Evolutionary conservation across 2,113 vertebrate genomes (phyloP).

Genomic region (Ciconia stormi): DNA sequence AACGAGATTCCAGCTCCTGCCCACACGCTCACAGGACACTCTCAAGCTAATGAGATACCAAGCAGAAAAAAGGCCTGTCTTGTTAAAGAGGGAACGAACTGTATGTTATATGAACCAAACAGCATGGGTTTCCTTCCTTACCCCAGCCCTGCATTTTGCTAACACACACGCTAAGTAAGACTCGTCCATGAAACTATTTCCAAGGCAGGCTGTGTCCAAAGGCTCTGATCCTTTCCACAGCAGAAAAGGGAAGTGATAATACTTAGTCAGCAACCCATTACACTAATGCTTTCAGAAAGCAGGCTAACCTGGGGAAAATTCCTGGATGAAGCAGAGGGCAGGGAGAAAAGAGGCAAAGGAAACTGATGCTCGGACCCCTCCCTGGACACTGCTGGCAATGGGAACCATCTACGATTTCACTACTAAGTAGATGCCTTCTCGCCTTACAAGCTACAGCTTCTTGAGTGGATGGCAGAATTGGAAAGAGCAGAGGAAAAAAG

Average conservation of each 20-base stretch:
- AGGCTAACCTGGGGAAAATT: neutral
- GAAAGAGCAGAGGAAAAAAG: neutral
- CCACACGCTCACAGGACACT: neutral
- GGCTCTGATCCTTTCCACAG: neutral
- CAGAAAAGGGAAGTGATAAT: neutral
- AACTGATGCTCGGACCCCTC: neutral
- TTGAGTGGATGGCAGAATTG: neutral
- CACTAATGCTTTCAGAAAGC: neutral
- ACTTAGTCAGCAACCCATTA: neutral
- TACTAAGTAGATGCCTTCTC: neutral
- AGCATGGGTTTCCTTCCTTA: neutral
- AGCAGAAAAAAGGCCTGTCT: neutral
- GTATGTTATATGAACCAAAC: neutral
- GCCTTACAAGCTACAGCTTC: neutral
- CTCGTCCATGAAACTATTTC: neutral
- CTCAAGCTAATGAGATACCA: neutral
- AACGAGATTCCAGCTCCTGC: neutral
- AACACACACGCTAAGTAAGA: rapidly evolving
- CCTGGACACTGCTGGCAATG: neutral
- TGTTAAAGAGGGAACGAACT: neutral
- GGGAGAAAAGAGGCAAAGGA: constrained; percentile 11
- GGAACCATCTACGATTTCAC: neutral
- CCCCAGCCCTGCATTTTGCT: neutral
- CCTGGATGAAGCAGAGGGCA: neutral
- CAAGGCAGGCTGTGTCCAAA: neutral